Evolutionary conservation across 2,113 vertebrate species (phyloP).

Genomic region (Pelecanoides urinatrix): DNA sequence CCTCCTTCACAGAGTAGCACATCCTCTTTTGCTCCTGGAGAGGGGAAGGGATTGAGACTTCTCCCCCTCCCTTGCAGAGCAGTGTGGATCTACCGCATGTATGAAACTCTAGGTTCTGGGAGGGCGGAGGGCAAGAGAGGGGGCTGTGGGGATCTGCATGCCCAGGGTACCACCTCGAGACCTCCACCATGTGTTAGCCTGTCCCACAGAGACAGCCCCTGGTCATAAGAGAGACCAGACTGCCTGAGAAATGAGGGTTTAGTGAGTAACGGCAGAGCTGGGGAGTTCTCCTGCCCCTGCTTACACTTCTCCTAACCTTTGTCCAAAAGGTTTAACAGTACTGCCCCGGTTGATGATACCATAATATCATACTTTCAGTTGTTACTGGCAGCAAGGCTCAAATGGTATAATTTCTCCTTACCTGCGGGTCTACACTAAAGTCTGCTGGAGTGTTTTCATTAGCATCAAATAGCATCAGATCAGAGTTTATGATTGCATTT

Average conservation of each 20-base stretch:
- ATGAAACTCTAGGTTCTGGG: background rate
- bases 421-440: background rate
- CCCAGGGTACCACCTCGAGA: fast-evolving
- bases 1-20: background rate
- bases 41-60: background rate
- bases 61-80: background rate
- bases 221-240: background rate
- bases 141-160: background rate
- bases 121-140: background rate
- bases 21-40: background rate
- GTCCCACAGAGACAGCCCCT: background rate
- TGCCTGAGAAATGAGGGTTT: background rate
- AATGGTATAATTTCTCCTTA: background rate
- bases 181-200: background rate
- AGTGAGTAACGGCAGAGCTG: background rate
- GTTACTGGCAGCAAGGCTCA: background rate
- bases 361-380: background rate
- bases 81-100: background rate
- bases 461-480: background rate
- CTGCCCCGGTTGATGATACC: background rate
- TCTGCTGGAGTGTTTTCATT: background rate
- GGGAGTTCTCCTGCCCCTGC: background rate
- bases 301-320: background rate
- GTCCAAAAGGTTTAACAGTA: background rate
- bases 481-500: background rate